Evolutionary conservation across 2,113 vertebrate genomes (phyloP), one percentile per base, ranked within the genome.

Genomic region (Campylomormyrus numenius): DNA sequence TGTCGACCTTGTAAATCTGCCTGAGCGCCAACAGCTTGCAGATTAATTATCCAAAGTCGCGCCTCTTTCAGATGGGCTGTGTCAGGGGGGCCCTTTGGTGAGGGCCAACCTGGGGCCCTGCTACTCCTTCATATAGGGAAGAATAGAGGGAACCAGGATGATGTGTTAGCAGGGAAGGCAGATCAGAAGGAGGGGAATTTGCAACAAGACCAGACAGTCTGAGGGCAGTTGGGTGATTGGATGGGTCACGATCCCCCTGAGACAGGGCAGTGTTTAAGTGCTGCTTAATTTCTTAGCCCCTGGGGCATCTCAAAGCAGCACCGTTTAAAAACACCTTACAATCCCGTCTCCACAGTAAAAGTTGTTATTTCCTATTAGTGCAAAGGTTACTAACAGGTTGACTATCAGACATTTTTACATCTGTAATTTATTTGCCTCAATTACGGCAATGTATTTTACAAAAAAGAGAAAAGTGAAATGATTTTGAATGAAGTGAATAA

Each of bases 1-100:
- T 13, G 46, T 45, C 6, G 1, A 3, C 56, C 31, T 50, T 90
- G 27, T 90, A 88, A 90, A 90, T 90, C 85, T 90, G 62, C 53
- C 89, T 21, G 46, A 87, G 49, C 49, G 48, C 58, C 21, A 70
- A 70, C 39, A 21, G 13, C 39, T 66, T 42, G n/a, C 19, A 46
- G 89, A 87, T 90, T 90, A 77, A 52, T 74, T 49, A 49, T 24
- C 85, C 45, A 11, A 3, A 45, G 56, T 52, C 0, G 24, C 8
- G 11, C 5, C 19, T 85, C 58, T 17, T 39, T 62, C 9, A 49
- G n/a, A 48, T 77, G 1, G 35, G n/a, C 83, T 66, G 48, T 31
- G 42, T 50, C 39, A 27, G 10, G 45, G 42, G 35, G 39, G 19
- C 9, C 62, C 27, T 1, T 24, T 27, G 39, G 19, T 19, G 8